These are phyloP conservation scores for Thecophora atra DNA, from an alignment of 2,888 invertebrate genomes.

Conservation along the genomic window DNA sequence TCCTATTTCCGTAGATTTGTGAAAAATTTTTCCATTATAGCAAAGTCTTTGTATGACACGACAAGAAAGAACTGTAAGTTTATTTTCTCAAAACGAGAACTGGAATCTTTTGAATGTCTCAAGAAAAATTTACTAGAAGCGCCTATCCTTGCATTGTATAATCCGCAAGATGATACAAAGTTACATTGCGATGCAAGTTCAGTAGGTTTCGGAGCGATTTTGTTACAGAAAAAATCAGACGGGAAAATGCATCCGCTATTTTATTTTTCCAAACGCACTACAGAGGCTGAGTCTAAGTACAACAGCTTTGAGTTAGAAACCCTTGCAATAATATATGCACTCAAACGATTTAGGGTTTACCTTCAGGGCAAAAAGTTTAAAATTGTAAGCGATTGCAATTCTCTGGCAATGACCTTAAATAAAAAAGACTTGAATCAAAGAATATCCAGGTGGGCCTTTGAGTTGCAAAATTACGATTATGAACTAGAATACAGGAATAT, in stretches of 20 bases:
- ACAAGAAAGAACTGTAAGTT: too few relatives aligned
- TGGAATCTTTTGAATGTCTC: too few relatives aligned
- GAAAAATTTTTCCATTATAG: not conserved
- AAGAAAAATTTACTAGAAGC: too few relatives aligned
- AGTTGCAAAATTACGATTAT: conserved; percentile 13
- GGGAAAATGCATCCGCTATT: too few relatives aligned
- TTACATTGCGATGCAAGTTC: too few relatives aligned
- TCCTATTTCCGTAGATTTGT: not conserved
- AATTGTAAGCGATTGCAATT: conserved; percentile 23
- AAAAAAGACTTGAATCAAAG: conserved; percentile 1
- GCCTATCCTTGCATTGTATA: too few relatives aligned
- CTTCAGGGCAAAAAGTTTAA: not conserved
- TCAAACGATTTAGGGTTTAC: conserved; percentile 14
- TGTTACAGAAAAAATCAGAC: too few relatives aligned
- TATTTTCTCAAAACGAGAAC: too few relatives aligned
- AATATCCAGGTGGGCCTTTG: not conserved
- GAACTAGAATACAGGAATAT: not conserved
- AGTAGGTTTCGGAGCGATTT: too few relatives aligned
- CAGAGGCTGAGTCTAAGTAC: too few relatives aligned
- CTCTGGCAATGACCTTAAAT: not conserved
- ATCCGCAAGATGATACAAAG: too few relatives aligned
- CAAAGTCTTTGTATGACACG: not conserved
- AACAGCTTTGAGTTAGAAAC: conserved; percentile 49
- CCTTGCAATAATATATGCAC: conserved; percentile 34
- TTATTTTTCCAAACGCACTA: too few relatives aligned